Base-by-base conservation (phyloP, 2,888 invertebrate species). In the Phymatocera aterrima region DNA sequence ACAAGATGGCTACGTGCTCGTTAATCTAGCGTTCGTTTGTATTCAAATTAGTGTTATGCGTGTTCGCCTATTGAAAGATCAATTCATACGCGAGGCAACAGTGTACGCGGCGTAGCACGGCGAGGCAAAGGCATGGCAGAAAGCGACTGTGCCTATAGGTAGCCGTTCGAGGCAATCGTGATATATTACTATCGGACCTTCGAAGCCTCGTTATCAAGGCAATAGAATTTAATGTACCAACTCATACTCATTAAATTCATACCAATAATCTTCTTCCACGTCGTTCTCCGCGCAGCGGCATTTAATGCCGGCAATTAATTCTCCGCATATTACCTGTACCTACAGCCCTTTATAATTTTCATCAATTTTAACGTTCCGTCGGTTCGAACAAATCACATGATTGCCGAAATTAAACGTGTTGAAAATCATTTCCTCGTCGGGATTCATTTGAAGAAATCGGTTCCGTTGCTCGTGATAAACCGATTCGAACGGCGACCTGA, bases 1-100 rank as follows among this genome's bases (percentile, higher is more conserved):
- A 34, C 57, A 74, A 70, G 70, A 72, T 40, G 70, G 34, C 18
- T 28, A 46, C 40, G n/a, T 4, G 40, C 78, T 78, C 78, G 78
- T 78, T 72, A 60, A 78, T 78, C 68, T 68, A 28, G n/a, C 57
- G 37, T 60, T 74, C 74, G 70, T 70, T 74, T 48, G 70, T 74
- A 74, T 78, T 74, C 57, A 78, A 74, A 78, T 72, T 74, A 74
- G 72, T 46, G 60, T n/a, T 51, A 57, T 54, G 57, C 57, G 75
- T 75, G 40, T 75, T 72, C 31, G 18, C 72, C 51, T 72, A 75
- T 75, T 43, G 75, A 57, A 60, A 57, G 75, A 75, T 75, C 75
- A 57, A 75, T 75, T 75, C 40, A 75, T 57, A 43, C 75, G 54
- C 75, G 28, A 24, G 31, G 48, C 60, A 24, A 40, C 31, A 21